Evolutionary conservation across 2,113 vertebrate species (phyloP), one percentile per base, ranked within the genome.

Genomic region (Dolichallabes microphthalmus): DNA sequence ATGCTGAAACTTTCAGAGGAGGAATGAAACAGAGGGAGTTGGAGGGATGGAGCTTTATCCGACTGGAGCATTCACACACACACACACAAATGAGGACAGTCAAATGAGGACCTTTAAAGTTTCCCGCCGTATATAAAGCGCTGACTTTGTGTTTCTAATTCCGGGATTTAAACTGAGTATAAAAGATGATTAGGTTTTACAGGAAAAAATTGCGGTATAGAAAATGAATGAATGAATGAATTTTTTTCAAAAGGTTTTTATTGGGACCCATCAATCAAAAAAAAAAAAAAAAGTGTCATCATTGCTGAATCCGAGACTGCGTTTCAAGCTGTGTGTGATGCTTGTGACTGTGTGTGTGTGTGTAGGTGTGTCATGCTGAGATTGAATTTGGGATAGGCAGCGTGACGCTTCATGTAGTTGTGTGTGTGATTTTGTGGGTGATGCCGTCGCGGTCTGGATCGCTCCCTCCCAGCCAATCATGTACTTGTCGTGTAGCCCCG

Each of bases 371-470:
- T 75, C 73, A n/a, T 52, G 73, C 1, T 27, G 12, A 52, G 73
- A 74, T 7, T 50, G 4, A 52, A 52, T 75, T 75, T n/a, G 45
- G 22, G 45, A 52, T 74, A n/a, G 71, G n/a, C 39, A n/a, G 71
- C 12, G 6, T 53, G 50, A 74, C 14, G 71, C 71, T 50, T n/a
- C 1, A 25, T 78, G 52, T 57, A 27, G 15, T 14, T 22, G 6
- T n/a, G 58, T 80, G 77, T 14, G 5, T 63, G 60, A 64, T 81
- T 64, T 66, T 12, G 61, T 82, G 80, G 61, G n/a, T 68, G 50
- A 66, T 1, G 50, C 8, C 64, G 58, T 27, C 32, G 17, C 3
- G 6, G 35, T 57, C 66, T 55, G 66, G 50, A 75, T 73, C 82
- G 14, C 9, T 39, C n/a, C 53, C 2, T 84, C 19, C 15, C 50